phyloP scores from a whole-genome alignment of 2,888 invertebrate species.

The Teleiodes luculella region DNA sequence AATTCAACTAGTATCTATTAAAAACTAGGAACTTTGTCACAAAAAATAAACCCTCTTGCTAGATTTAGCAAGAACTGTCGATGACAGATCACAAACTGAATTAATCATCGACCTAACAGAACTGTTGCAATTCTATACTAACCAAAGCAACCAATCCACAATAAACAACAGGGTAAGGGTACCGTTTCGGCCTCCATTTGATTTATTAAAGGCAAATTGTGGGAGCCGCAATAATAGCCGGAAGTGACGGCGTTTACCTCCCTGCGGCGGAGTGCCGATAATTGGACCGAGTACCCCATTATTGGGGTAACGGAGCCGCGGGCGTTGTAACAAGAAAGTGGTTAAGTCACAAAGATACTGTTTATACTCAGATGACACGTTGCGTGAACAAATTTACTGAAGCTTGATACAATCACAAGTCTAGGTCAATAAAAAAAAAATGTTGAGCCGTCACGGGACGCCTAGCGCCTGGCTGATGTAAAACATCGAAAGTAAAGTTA shows the following conservation, averaged over 20 bases:
- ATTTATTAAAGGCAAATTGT: conserved; percentile 64
- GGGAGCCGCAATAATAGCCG: conserved; percentile 52
- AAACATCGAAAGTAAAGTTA: no score
- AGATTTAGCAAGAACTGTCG: not conserved
- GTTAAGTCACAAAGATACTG: no score
- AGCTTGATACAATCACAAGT: no score
- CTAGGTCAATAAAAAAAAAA: no score
- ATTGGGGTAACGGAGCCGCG: not conserved
- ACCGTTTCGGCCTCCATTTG: conserved; percentile 24
- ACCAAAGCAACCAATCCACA: conserved; percentile 14
- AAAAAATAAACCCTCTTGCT: no score
- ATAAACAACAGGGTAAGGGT: conserved; percentile 28
- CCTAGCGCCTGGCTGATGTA: no score
- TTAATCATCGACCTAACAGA: no score
- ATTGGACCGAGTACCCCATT: not conserved
- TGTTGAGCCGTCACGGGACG: no score
- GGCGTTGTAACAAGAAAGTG: not conserved
- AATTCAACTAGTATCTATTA: no score
- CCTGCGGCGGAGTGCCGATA: conserved; percentile 15
- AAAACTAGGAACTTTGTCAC: no score
- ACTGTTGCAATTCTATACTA: not conserved
- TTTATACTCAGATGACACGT: no score
- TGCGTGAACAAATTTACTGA: no score
- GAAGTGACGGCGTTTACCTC: conserved; percentile 54
- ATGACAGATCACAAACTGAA: not conserved